Evolutionary conservation across 2,888 invertebrate genomes (phyloP).

Genomic region (Nomada hirtipes): DNA sequence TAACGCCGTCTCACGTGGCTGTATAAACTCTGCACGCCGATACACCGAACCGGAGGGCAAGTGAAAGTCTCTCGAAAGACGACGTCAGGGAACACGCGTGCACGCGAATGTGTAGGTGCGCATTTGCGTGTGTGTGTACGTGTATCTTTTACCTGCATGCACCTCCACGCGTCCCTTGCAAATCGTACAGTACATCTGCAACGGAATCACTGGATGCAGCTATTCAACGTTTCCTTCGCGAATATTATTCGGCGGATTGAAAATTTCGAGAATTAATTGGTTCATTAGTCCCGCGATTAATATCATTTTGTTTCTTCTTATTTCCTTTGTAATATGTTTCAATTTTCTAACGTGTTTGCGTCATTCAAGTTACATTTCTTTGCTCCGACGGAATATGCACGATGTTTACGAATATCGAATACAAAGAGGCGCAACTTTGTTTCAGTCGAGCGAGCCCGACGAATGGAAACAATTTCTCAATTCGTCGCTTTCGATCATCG

Average conservation of each 20-base stretch:
- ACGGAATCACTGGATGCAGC: neutral
- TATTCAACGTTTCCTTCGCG: neutral
- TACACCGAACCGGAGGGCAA: constrained; percentile 77
- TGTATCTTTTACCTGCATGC: constrained; percentile 9
- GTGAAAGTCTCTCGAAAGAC: constrained; percentile 79
- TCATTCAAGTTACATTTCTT: no score
- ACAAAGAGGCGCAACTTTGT: neutral
- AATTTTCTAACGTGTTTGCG: no score
- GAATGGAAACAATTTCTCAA: constrained; percentile 61
- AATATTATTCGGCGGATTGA: neutral
- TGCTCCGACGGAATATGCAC: neutral
- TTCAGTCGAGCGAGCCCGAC: neutral
- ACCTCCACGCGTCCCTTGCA: constrained; percentile 4
- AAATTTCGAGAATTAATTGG: neutral
- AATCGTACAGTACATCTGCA: constrained; percentile 18
- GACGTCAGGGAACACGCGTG: constrained; percentile 57
- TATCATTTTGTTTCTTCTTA: no score
- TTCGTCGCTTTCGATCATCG: constrained; percentile 63
- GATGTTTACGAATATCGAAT: neutral
- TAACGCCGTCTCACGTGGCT: constrained; percentile 75
- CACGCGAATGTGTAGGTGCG: neutral
- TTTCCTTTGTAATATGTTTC: no score
- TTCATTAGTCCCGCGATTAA: neutral
- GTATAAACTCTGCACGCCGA: constrained; percentile 72
- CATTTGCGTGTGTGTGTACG: constrained; percentile 26